Evolutionary conservation across 2,113 vertebrate genomes (phyloP).

Genomic region (Thryonomys swinderianus): DNA sequence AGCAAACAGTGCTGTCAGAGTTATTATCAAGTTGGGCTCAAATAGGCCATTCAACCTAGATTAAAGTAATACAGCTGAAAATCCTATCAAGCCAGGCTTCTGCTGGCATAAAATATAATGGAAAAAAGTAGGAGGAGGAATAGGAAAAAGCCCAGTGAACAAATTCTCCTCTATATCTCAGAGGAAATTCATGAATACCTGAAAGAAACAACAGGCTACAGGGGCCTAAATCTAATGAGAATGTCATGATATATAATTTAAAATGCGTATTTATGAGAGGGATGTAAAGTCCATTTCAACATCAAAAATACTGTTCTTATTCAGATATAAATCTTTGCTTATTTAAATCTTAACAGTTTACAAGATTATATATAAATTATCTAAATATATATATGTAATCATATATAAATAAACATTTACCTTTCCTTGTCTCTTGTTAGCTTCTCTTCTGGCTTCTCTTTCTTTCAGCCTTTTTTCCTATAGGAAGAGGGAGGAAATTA

Average conservation of each 20-base stretch:
- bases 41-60: neutral
- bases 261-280: neutral
- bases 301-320: constrained; percentile 15
- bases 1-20: neutral
- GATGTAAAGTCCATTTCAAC: constrained; percentile 1
- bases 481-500: constrained; percentile 48
- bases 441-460: constrained; percentile 89
- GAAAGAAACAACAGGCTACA: constrained; percentile 39
- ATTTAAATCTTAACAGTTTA: neutral
- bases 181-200: neutral
- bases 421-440: constrained; percentile 84
- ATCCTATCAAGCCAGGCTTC: constrained; percentile 8
- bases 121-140: neutral
- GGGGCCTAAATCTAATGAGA: neutral
- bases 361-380: neutral
- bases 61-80: constrained; percentile 44
- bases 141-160: neutral
- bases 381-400: neutral
- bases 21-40: neutral
- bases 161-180: constrained; percentile 6
- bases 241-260: neutral
- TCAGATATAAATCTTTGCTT: constrained; percentile 39
- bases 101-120: neutral
- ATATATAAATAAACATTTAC: constrained; percentile 75
- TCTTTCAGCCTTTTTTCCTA: constrained; percentile 92